Conservation (phyloP, 2,797 vertebrate species). For the Pterois miles region DNA sequence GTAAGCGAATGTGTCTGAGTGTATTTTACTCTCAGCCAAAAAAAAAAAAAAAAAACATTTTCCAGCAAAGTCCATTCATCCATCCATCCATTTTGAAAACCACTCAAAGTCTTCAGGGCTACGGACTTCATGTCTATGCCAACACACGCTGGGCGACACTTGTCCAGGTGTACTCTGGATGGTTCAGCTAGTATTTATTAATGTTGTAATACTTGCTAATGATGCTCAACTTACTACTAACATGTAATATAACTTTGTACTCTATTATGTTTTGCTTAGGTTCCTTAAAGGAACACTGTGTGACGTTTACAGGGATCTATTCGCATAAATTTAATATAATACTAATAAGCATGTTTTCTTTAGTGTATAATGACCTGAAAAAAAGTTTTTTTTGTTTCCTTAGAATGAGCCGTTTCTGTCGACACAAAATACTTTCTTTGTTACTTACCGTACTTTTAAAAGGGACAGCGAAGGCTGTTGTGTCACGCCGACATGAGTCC, state of each 20-base stretch:
- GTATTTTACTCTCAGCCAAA: not conserved
- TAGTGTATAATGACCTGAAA: too few relatives aligned
- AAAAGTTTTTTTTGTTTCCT: too few relatives aligned
- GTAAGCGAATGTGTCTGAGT: slow-evolving; percentile 10
- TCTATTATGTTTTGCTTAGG: not conserved
- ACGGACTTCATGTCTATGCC: not conserved
- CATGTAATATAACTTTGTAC: not conserved
- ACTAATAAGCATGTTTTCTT: too few relatives aligned
- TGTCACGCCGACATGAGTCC: too few relatives aligned
- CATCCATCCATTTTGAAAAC: slow-evolving; percentile 2
- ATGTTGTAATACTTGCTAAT: not conserved
- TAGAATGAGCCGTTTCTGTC: too few relatives aligned
- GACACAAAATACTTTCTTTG: too few relatives aligned
- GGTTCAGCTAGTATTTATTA: not conserved
- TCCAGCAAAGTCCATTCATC: slow-evolving; percentile 6
- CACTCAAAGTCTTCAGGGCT: slow-evolving; percentile 7
- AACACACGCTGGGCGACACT: not conserved
- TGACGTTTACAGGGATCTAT: too few relatives aligned
- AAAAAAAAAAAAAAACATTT: slow-evolving; percentile 2
- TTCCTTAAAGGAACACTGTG: too few relatives aligned
- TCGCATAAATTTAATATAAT: too few relatives aligned
- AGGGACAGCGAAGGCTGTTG: too few relatives aligned
- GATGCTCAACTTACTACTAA: not conserved
- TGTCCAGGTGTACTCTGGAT: not conserved
- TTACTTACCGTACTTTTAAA: too few relatives aligned